phyloP scores from a whole-genome alignment of 2,797 vertebrate species.

The Alectoris magna region DNA sequence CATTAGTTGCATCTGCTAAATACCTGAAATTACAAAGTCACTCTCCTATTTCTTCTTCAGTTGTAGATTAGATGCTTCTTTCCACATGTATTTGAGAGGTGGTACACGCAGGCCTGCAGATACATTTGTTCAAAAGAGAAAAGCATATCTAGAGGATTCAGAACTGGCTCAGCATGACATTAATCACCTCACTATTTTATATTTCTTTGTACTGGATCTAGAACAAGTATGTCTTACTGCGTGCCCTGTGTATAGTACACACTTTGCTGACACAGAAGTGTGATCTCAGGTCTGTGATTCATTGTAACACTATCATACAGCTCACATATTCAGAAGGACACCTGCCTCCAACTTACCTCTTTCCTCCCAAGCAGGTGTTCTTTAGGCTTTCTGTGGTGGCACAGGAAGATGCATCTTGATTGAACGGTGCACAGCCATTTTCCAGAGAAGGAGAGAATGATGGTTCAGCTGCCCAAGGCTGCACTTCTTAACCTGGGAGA shows the following conservation, averaged over 20 bases:
- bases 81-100: neutral
- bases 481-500: neutral
- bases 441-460: neutral
- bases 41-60: neutral
- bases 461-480: neutral
- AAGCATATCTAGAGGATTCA: neutral
- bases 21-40: neutral
- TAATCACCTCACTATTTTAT: neutral
- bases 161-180: neutral
- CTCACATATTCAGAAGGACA: neutral
- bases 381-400: neutral
- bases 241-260: neutral
- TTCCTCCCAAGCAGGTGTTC: neutral
- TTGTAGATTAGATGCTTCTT: neutral
- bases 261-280: neutral
- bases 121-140: neutral
- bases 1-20: neutral
- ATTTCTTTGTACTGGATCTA: neutral
- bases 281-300: neutral
- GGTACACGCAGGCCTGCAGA: neutral
- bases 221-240: neutral
- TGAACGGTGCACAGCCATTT: neutral
- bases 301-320: neutral
- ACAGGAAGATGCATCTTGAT: neutral
- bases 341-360: neutral